Base-by-base conservation (phyloP, 2,113 vertebrate genomes). In the Myodes glareolus region DNA sequence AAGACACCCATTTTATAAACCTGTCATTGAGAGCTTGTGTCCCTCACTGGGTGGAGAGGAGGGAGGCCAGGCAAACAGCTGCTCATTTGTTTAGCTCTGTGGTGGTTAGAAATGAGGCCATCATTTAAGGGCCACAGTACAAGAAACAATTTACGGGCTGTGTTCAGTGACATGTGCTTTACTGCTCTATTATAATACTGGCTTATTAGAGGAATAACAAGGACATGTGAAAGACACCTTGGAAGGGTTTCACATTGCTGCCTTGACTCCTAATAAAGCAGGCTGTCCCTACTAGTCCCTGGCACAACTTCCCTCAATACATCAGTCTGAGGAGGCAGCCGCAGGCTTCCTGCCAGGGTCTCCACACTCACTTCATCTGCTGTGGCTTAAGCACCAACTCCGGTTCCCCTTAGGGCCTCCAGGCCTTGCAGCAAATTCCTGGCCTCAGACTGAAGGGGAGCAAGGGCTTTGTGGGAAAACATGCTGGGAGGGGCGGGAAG, bases 211-310 rank as follows among this genome's bases (percentile, higher is more conserved):
- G 91, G 92, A 98, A 47, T 72, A 94, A 86, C 93, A 92, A 86
- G 84, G 75, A 88, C 96, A 96, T 90, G 94, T 77, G 97, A 98
- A 96, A 97, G 93, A 82, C 73, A 1, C 95, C 93, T 95, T 93
- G 97, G 96, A 97, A 96, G 45, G 75, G 58, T 86, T 98, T 65
- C 45, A 42, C 3, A 7, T 19, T 4, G 12, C 11, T 85, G 92
- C 1, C 94, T 67, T 70, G 2, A 3, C 96, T 92, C 70, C 33
- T 65, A 86, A 92, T 96, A 88, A 97, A 96, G 81, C 0, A 45
- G 2, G 77, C 88, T 95, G 84, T 91, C 77, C 87, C 76, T 81
- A 96, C 89, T 96, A 70, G 52, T 0, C 8, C 45, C 68, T 96
- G 96, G 97, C 95, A 94, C 90, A 8, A 17, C 63, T 93, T 82